Evolutionary conservation across 2,888 invertebrate genomes (phyloP).

Genomic region (Orchestes rusci): DNA sequence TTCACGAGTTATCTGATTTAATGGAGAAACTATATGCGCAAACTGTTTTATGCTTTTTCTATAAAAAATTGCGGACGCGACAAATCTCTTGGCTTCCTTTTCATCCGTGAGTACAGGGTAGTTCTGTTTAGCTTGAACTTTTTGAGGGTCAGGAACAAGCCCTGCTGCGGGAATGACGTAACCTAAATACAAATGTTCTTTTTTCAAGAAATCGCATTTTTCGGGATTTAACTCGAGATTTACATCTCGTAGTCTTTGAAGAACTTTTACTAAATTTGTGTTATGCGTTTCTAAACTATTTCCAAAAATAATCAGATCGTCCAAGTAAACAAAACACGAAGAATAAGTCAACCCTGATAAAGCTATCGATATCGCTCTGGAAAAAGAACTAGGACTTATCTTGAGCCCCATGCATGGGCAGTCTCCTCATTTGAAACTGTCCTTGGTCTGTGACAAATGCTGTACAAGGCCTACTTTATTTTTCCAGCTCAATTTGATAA

Average conservation of each 20-base stretch:
- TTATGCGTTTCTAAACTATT: conserved; percentile 25
- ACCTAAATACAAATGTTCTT: background rate
- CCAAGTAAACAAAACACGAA: conserved; percentile 17
- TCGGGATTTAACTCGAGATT: conserved; percentile 11
- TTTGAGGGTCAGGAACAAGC: background rate
- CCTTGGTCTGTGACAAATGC: conserved; percentile 29
- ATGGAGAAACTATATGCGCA: background rate
- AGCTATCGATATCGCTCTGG: conserved; percentile 28
- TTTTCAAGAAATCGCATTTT: conserved; percentile 15
- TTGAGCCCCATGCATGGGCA: conserved; percentile 31
- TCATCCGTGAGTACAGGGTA: background rate
- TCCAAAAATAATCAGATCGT: conserved; percentile 27
- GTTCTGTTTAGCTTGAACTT: background rate
- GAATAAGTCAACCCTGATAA: conserved; percentile 28
- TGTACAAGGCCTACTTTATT: conserved; percentile 24
- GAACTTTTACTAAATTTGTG: conserved; percentile 14
- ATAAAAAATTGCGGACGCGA: background rate
- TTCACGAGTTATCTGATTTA: background rate
- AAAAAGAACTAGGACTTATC: conserved; percentile 29
- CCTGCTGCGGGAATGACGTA: background rate
- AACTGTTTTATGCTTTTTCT: background rate
- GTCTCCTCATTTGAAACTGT: conserved; percentile 30
- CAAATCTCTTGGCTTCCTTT: background rate
- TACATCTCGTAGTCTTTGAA: too few relatives aligned
- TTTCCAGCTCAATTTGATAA: conserved; percentile 29